Base-by-base conservation (phyloP, 2,888 invertebrate species). In the Diarsia mendica region DNA sequence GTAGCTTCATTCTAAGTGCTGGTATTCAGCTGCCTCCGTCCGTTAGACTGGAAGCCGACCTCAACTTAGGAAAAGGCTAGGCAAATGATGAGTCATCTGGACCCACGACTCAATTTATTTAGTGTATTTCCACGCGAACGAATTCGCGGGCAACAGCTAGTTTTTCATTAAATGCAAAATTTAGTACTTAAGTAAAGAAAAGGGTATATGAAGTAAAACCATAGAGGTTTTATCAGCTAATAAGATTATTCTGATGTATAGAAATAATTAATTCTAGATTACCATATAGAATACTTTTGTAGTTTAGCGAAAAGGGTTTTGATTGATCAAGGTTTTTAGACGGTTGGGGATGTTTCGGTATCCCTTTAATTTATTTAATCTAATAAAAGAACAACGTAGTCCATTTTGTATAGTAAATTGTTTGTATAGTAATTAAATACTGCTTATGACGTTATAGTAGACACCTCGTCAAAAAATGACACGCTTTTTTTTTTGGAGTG, bases 231-330 rank as follows among this genome's bases (percentile, higher is more conserved):
- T 33, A 58, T 33, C 1, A 49, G n/a, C 44, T 44, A 13, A 46
- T 1, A 46, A 64, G 72, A 72, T 77, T 72, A 58, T 18, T 11
- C 58, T 46, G 13, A 55, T n/a, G 53, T 63, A 79, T 28, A 58
- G 11, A 65, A 58, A 58, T 65, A 44, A 20, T 58, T 58, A 46
- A 65, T 18, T 28, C 13, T 51, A 39, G 44, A 80, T 77, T 79
- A 77, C 23, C 77, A 79, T 77, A 79, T 79, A 79, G 72, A 77
- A 80, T 80, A 80, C 55, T 79, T 64, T 64, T 23, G 39, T 63
- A 46, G 64, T 49, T 72, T 65, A 72, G 72, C 33, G 5, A 51
- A 79, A 77, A 13, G 64, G 55, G 0, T 46, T 78, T 51, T 79
- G 55, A 71, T 64, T 48, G 23, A 79, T 44, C 46, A 23, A 51